Conservation (phyloP, 1,140 invertebrate species). For the Drosophila ohnishii region DNA sequence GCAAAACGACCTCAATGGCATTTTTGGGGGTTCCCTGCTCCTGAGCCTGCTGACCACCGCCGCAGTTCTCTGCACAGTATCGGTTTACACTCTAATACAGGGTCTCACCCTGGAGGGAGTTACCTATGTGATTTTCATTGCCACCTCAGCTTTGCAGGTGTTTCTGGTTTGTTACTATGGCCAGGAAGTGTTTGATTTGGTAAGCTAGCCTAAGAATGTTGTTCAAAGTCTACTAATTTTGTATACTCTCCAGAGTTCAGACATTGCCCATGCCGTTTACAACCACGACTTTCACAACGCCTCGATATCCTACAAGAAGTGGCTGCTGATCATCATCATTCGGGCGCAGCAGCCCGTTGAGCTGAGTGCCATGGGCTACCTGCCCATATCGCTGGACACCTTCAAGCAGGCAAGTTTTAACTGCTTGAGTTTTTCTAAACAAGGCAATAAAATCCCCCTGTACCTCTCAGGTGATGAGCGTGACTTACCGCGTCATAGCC, state of each 20-base stretch:
- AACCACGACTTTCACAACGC: slow-evolving; percentile 57
- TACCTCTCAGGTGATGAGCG: slow-evolving; percentile 54
- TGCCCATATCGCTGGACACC: slow-evolving; percentile 54
- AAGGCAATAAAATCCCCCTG: no score
- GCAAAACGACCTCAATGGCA: slow-evolving; percentile 43
- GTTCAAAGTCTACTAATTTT: neutral
- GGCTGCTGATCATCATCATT: slow-evolving; percentile 49
- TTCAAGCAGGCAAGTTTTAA: slow-evolving; percentile 55
- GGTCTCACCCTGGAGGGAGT: slow-evolving; percentile 48
- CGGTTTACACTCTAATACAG: slow-evolving; percentile 45
- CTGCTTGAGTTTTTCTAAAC: neutral
- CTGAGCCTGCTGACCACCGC: slow-evolving; percentile 54
- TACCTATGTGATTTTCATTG: slow-evolving; percentile 47
- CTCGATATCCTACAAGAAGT: slow-evolving; percentile 55
- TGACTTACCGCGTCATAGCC: slow-evolving; percentile 57
- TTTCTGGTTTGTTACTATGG: slow-evolving; percentile 62
- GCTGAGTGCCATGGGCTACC: slow-evolving; percentile 51
- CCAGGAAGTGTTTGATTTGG: slow-evolving; percentile 43
- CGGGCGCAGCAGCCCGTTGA: slow-evolving; percentile 47
- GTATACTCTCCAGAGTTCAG: slow-evolving; percentile 16
- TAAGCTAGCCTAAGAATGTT: neutral
- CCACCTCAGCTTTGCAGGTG: slow-evolving; percentile 38
- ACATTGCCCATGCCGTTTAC: slow-evolving; percentile 42
- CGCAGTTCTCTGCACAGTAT: slow-evolving; percentile 48
- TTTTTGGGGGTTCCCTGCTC: slow-evolving; percentile 46